Conservation (phyloP, 2,797 vertebrate species). For the Champsocephalus gunnari region DNA sequence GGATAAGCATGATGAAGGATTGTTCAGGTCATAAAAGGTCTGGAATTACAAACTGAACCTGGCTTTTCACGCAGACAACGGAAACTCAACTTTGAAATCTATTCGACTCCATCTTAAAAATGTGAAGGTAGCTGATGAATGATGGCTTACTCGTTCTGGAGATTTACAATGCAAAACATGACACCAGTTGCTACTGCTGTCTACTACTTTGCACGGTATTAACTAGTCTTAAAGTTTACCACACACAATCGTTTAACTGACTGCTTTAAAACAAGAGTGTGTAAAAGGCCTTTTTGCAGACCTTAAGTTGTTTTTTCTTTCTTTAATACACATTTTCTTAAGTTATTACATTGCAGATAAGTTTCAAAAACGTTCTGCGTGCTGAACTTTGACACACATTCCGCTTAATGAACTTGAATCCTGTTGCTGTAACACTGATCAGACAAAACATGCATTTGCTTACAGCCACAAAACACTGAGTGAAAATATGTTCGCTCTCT, state of each 20-base stretch:
- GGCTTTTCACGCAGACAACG: neutral
- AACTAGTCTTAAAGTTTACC: neutral
- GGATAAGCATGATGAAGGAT: slow-evolving; percentile 69
- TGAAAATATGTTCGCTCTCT: slow-evolving; percentile 32
- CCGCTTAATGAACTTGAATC: slow-evolving; percentile 19
- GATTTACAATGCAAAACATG: neutral
- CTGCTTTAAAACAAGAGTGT: neutral
- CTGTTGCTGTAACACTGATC: slow-evolving; percentile 5
- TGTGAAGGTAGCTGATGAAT: neutral
- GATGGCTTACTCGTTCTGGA: neutral
- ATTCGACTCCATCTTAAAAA: too few relatives aligned
- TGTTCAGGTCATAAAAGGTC: slow-evolving; percentile 31
- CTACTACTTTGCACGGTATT: neutral
- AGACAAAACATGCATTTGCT: neutral
- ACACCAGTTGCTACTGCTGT: neutral
- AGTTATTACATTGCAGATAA: neutral
- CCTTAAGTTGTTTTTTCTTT: neutral
- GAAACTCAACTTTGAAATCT: neutral
- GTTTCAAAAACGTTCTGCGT: neutral
- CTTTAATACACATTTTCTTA: neutral
- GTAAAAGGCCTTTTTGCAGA: neutral
- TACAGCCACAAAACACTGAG: slow-evolving; percentile 22
- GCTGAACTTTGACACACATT: slow-evolving; percentile 10
- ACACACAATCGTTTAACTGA: neutral
- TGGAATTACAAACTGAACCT: slow-evolving; percentile 16